Evolutionary conservation across 2,113 vertebrate genomes (phyloP).

Genomic region (Notiomystis cincta): DNA sequence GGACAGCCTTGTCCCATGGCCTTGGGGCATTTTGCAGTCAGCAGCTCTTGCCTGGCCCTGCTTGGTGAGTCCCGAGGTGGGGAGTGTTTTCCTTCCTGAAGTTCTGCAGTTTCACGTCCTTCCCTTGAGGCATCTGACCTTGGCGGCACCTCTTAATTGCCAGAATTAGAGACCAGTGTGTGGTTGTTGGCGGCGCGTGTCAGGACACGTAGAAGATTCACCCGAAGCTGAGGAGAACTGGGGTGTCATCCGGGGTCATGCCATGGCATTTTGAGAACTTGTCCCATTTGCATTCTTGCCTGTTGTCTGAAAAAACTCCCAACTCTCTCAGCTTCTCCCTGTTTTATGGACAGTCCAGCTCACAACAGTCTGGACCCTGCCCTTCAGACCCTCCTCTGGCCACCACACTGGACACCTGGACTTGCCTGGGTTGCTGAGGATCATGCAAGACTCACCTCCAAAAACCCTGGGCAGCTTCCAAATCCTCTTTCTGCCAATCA

Average conservation of each 20-base stretch:
- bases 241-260: not conserved
- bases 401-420: not conserved
- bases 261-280: accelerated
- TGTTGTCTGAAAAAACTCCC: not conserved
- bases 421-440: not conserved
- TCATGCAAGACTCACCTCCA: accelerated
- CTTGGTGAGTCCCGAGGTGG: no score
- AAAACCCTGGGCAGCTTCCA: not conserved
- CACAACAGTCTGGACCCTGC: accelerated
- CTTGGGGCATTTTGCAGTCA: no score
- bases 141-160: not conserved
- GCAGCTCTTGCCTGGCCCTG: not conserved
- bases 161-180: not conserved
- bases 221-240: not conserved
- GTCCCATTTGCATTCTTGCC: not conserved
- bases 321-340: not conserved
- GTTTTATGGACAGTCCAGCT: not conserved
- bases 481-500: not conserved
- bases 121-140: not conserved
- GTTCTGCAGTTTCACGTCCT: not conserved
- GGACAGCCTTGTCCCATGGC: not conserved
- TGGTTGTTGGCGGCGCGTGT: not conserved
- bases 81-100: not conserved
- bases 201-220: not conserved
- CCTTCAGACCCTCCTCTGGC: not conserved